Percentiles rank a stretch among this genome's conserved stretches.
phyloP scores from a whole-genome alignment of 2,113 vertebrate species.

The Archilochus colubris region DNA sequence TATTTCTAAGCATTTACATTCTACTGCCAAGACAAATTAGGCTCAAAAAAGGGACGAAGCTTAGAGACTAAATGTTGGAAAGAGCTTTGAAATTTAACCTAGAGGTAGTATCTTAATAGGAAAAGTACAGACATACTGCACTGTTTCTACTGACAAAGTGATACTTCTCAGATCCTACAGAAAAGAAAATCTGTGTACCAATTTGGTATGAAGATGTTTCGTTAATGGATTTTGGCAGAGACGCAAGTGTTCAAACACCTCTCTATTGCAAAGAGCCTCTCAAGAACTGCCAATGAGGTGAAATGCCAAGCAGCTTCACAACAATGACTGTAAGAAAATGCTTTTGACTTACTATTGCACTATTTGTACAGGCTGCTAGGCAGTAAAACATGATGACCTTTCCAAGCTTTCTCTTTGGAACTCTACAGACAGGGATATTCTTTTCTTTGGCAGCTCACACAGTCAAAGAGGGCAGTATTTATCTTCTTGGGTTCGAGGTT shows the following conservation, averaged over 20 bases:
- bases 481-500: neutral
- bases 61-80: neutral
- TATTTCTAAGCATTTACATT: neutral
- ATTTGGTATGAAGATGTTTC: neutral
- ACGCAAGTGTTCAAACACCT: neutral
- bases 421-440: neutral
- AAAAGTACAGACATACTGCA: neutral
- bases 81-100: neutral
- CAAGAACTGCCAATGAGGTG: neutral
- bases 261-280: neutral
- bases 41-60: neutral
- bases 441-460: neutral
- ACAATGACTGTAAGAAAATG: neutral
- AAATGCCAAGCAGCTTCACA: slow-evolving; percentile 10
- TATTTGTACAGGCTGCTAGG: neutral
- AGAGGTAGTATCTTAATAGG: neutral
- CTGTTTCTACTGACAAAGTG: neutral
- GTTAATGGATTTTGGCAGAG: neutral
- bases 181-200: neutral
- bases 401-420: neutral
- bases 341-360: neutral
- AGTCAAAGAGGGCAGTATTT: neutral
- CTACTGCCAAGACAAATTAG: neutral
- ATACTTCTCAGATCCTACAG: neutral
- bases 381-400: neutral